Base-by-base conservation (phyloP, 2,888 invertebrate species). In the Amblyjoppa proteus region DNA sequence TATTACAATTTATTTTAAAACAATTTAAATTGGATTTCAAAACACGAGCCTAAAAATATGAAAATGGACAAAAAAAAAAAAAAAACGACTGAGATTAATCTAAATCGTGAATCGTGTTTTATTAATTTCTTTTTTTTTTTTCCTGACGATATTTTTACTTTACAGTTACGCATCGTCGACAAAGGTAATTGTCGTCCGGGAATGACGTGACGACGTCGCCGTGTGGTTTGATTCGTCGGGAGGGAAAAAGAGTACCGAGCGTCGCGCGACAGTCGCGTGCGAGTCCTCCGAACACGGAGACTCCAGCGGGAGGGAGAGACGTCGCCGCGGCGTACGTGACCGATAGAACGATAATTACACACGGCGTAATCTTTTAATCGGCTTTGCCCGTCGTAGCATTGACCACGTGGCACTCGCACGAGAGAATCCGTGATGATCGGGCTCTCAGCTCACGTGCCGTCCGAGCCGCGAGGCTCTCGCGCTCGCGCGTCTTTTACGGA, bases 181-280 rank as follows among this genome's bases (percentile, higher is more conserved):
- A 31, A 61, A 31, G 34, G 31, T 61, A 3, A 34, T 34, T 6
- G 28, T 61, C 31, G 61, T 61, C 5, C 6, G n/a, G 28, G 31
- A 45, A 41, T 68, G 38, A 20, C 41, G 38, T 41, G 66, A 68
- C 76, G 51, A 66, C 66, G 49, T 11, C 16, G 34, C 16, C 16
- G 53, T 41, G 53, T 56, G 66, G 13, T 25, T 61, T 79, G 83
- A 79, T 70, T 76, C 61, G 73, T 58, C 41, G 38, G 61, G 20
- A 20, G 49, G 38, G 45, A 11, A 68, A 38, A 31, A 34, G 49
- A 20, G 68, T 31, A 34, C n/a, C 20, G 38, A 58, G 25, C n/a
- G 71, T 69, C 85, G 83, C 80, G 85, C 85, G 86, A 84, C 83
- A 53, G 88, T 88, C 88, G 88, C 88, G 88, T 88, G 88, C 87